Conservation (phyloP, 1,140 invertebrate species). For the Lepidurus arcticus region DNA sequence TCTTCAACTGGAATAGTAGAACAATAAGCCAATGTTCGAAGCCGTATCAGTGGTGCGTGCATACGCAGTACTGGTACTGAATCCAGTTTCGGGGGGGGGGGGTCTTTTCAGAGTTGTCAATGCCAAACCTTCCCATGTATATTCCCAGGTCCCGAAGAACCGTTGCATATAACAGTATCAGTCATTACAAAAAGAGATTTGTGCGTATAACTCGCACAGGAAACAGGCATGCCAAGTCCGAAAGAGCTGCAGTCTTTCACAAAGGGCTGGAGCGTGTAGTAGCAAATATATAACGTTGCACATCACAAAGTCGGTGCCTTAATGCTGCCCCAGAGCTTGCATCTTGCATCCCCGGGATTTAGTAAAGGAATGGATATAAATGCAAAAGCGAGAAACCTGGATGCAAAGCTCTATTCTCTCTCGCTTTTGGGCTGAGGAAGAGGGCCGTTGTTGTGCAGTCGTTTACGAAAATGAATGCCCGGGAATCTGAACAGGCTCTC, state of each 20-base stretch:
- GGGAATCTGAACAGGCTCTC: constrained; percentile 13
- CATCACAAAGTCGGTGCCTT: not conserved
- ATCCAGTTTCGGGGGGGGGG: too few species aligned
- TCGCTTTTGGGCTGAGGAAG: not conserved
- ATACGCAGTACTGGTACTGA: too few species aligned
- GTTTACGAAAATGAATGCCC: constrained; percentile 16
- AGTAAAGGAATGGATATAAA: not conserved
- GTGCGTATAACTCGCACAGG: too few species aligned
- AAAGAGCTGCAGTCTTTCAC: not conserved
- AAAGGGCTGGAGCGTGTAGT: not conserved
- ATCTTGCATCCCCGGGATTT: not conserved
- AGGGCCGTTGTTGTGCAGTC: not conserved
- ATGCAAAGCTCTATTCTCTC: not conserved
- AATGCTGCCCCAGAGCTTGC: not conserved
- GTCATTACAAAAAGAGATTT: too few species aligned
- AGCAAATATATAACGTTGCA: not conserved
- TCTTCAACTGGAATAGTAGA: too few species aligned
- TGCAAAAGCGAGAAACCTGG: not conserved
- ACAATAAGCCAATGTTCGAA: too few species aligned
- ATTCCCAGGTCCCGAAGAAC: too few species aligned
- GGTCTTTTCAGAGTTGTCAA: too few species aligned
- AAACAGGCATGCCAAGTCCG: too few species aligned
- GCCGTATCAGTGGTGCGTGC: too few species aligned
- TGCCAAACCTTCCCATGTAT: too few species aligned
- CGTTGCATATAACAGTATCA: too few species aligned